A percentile compares a stretch with the other conserved stretches of the same genome.
phyloP scores from a whole-genome alignment of 2,797 vertebrate genomes.

The Limnodromus scolopaceus region DNA sequence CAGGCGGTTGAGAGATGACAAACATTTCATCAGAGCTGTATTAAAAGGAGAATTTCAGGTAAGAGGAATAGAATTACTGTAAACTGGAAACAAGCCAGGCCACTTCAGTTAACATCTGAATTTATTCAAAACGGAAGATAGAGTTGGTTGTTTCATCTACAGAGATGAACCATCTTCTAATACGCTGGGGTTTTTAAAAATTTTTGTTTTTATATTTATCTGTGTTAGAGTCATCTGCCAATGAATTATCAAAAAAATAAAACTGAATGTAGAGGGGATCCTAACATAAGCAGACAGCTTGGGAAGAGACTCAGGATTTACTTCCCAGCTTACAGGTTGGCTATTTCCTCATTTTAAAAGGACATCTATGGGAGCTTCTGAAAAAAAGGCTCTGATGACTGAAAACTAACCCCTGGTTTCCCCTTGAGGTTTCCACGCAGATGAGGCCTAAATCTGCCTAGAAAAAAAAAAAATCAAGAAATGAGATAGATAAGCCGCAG shows the following conservation, averaged over 20 bases:
- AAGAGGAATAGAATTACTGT: background rate
- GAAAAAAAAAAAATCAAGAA: background rate
- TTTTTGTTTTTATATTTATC: background rate
- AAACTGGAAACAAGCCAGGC: slow-evolving; percentile 21
- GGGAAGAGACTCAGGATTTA: background rate
- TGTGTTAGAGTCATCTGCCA: background rate
- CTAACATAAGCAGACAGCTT: background rate
- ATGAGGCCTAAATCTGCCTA: background rate
- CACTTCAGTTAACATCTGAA: background rate
- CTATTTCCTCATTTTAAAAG: background rate
- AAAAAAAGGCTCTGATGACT: background rate
- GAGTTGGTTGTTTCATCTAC: slow-evolving; percentile 17
- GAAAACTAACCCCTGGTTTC: slow-evolving; percentile 6
- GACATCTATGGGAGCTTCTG: background rate
- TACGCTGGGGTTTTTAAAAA: fast-evolving
- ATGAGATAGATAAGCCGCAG: background rate
- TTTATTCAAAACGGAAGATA: slow-evolving; percentile 41
- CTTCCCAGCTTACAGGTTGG: background rate
- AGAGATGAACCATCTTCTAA: slow-evolving; percentile 13
- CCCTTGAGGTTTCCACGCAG: background rate
- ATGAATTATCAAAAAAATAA: background rate
- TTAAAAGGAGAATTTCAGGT: slow-evolving; percentile 32
- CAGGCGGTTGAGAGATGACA: slow-evolving; percentile 8
- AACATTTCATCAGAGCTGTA: background rate
- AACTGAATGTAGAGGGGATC: background rate